phyloP scores from a whole-genome alignment of 2,797 vertebrate species.

The Discoglossus pictus region DNA sequence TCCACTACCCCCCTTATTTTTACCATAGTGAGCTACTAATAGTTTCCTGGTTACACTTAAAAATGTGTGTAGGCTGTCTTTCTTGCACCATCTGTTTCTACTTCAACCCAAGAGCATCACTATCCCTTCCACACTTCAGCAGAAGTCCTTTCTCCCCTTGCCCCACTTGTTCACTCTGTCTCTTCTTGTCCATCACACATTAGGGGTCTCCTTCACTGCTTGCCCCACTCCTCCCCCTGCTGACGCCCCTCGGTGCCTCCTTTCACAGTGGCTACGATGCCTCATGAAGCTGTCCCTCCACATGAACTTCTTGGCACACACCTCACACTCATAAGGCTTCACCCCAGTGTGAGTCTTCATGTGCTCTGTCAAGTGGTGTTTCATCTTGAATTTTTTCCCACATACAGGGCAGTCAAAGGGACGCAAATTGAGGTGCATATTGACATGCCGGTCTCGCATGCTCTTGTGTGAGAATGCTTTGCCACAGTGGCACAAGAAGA shows the following conservation, averaged over 20 bases:
- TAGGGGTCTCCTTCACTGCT: conserved; percentile 17
- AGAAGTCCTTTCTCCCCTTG: conserved; percentile 4
- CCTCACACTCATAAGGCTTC: conserved; percentile 83
- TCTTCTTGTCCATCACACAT: conserved; percentile 35
- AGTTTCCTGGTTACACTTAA: no score
- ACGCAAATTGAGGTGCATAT: conserved; percentile 93
- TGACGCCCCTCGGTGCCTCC: conserved; percentile 71
- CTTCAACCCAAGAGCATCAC: no score
- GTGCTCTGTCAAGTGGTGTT: conserved; percentile 94
- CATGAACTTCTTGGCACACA: conserved; percentile 91
- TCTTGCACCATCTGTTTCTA: no score
- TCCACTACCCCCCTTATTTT: no score
- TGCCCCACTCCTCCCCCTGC: conserved; percentile 14
- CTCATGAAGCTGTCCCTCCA: conserved; percentile 93
- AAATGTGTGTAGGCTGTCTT: no score
- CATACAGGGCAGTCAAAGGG: conserved; percentile 90
- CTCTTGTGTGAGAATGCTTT: conserved; percentile 93
- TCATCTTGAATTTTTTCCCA: conserved; percentile 94
- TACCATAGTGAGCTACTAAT: no score
- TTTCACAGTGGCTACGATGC: conserved; percentile 84
- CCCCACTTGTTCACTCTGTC: conserved; percentile 6
- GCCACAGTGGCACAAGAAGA: conserved; percentile 92
- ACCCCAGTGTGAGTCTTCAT: conserved; percentile 91
- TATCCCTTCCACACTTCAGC: no score
- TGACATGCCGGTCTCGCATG: conserved; percentile 92